Evolutionary conservation across 2,797 vertebrate species (phyloP).

Genomic region (Fratercula arctica): DNA sequence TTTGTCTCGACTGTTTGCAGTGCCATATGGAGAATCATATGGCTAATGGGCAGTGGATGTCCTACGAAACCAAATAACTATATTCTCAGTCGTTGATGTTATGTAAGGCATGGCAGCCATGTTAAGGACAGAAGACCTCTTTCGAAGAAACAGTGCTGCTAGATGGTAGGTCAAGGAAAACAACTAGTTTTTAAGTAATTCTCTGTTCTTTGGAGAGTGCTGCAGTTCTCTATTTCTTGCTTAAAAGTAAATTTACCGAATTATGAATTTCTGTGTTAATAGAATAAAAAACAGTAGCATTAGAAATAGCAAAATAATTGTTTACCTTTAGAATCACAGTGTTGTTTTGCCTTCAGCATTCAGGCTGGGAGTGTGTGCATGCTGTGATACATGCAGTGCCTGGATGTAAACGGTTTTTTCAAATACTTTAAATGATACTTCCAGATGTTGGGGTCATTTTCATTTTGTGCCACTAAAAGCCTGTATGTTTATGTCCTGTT

Average conservation of each 20-base stretch:
- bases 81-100: conserved; percentile 41
- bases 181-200: background rate
- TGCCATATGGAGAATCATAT: background rate
- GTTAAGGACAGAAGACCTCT: conserved; percentile 51
- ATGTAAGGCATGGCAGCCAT: conserved; percentile 69
- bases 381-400: background rate
- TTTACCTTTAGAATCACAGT: background rate
- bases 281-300: background rate
- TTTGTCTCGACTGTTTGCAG: background rate
- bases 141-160: conserved; percentile 48
- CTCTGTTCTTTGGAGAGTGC: background rate
- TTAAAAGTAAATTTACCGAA: background rate
- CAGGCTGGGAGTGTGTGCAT: background rate
- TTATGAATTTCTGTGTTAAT: background rate
- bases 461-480: background rate
- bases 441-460: background rate
- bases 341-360: background rate
- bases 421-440: background rate
- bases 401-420: background rate
- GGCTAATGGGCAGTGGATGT: background rate
- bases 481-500: background rate
- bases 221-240: background rate
- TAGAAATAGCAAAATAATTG: background rate
- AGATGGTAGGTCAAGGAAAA: background rate
- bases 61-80: conserved; percentile 12